Conservation (phyloP, 2,113 vertebrate genomes). For the Notarius quadriscutis region DNA sequence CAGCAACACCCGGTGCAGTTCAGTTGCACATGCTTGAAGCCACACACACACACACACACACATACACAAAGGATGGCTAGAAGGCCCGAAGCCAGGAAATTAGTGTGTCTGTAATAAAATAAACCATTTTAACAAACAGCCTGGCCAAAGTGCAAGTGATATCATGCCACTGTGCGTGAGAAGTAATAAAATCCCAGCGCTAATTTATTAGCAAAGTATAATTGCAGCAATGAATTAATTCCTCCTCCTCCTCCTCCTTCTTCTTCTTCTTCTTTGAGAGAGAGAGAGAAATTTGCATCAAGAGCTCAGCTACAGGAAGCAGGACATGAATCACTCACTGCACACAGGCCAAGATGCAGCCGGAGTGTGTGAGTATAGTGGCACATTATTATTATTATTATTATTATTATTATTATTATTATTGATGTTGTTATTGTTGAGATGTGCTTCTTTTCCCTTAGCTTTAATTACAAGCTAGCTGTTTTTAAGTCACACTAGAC, state of each 20-base stretch:
- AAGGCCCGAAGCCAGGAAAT: conserved; percentile 63
- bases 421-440: neutral
- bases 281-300: conserved; percentile 26
- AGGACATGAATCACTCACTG: neutral
- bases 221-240: conserved; percentile 71
- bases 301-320: neutral
- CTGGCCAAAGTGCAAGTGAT: conserved; percentile 67
- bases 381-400: neutral
- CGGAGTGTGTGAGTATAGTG: neutral
- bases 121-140: conserved; percentile 74
- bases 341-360: neutral
- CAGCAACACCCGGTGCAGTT: conserved; percentile 62
- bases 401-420: neutral
- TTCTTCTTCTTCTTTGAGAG: neutral
- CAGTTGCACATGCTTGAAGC: conserved; percentile 39
- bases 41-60: conserved; percentile 24
- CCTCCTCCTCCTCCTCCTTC: conserved; percentile 43
- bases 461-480: neutral
- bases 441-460: neutral
- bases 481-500: neutral
- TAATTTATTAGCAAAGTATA: conserved; percentile 72
- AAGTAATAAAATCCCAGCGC: conserved; percentile 65
- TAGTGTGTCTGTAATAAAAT: conserved; percentile 67
- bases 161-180: conserved; percentile 65
- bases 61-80: conserved; percentile 58